Base-by-base conservation (phyloP, 2,888 invertebrate genomes). In the Netelia fuscicornis region DNA sequence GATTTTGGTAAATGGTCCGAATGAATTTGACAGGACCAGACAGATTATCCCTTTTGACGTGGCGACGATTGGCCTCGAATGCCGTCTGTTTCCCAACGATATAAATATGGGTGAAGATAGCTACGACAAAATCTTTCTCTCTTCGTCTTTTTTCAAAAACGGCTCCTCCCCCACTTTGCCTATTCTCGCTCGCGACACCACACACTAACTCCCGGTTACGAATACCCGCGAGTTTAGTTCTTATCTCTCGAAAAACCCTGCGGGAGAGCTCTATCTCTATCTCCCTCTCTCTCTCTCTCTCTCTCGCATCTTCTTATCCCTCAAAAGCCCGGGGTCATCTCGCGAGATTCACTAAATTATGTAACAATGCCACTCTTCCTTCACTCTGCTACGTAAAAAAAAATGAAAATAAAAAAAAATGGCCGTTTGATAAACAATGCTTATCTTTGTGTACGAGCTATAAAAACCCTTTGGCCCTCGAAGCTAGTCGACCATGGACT, bases 31-130 rank as follows among this genome's bases (percentile, higher is more conserved):
- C 84, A 78, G 84, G 75, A 58, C 65, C 62, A 77, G 82, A 80
- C 84, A 75, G 80, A 83, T 87, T 82, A 81, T 78, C 81, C 80
- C 83, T 85, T 87, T 76, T 85, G 75, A 83, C 81, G 79, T 44
- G 71, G 64, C 79, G 85, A 71, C 83, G 79, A 88, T 86, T 85
- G 86, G 86, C 83, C 30, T 75, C 80, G 76, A 80, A 80, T 70
- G 68, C 70, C 13, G 54, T 76, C 44, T 64, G 64, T 56, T 64
- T 70, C 70, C 78, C 68, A 71, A 37, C 52, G 70, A 64, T 64
- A 79, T 60, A 48, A 60, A 44, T 44, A 42, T 13, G 10, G 65
- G n/a, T 58, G 62, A 30, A 52, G 56, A 58, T 23, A 62, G 52
- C 42, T 11, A 81, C 44, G 68, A 64, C 58, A 52, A 78, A 64